phyloP scores from a whole-genome alignment of 2,797 vertebrate genomes.

The Schizopygopsis malacanthus region DNA sequence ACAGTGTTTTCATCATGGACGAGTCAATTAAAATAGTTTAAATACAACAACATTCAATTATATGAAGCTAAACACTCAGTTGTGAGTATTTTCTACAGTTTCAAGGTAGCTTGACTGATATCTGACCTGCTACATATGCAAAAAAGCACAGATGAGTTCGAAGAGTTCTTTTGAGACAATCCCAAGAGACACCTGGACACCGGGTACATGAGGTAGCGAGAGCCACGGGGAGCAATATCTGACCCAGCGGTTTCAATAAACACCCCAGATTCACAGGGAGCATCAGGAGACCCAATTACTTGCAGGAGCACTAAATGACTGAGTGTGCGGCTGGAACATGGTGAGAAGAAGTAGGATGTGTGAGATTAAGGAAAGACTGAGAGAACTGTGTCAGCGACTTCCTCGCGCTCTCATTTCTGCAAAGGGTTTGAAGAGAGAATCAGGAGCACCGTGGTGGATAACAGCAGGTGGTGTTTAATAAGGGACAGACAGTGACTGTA shows the following conservation, averaged over 20 bases:
- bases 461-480: constrained; percentile 45
- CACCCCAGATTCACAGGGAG: constrained; percentile 53
- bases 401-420: constrained; percentile 32
- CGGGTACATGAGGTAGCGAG: constrained; percentile 36
- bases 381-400: constrained; percentile 46
- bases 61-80: not conserved
- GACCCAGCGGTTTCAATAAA: constrained; percentile 62
- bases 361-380: constrained; percentile 52
- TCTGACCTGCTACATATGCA: not conserved
- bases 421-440: constrained; percentile 42
- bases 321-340: constrained; percentile 46
- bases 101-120: not conserved
- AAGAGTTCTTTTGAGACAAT: constrained; percentile 26
- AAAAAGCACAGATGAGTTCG: not conserved
- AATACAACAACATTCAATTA: not conserved
- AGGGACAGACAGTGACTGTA: constrained; percentile 38
- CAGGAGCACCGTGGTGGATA: constrained; percentile 35
- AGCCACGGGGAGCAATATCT: constrained; percentile 50
- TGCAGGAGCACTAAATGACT: constrained; percentile 54
- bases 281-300: constrained; percentile 57
- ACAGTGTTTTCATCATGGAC: not conserved
- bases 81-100: not conserved
- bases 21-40: not conserved
- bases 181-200: constrained; percentile 38
- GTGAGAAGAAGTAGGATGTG: constrained; percentile 49